Conservation (phyloP, 2,888 invertebrate genomes). For the Coleophora deauratella region DNA sequence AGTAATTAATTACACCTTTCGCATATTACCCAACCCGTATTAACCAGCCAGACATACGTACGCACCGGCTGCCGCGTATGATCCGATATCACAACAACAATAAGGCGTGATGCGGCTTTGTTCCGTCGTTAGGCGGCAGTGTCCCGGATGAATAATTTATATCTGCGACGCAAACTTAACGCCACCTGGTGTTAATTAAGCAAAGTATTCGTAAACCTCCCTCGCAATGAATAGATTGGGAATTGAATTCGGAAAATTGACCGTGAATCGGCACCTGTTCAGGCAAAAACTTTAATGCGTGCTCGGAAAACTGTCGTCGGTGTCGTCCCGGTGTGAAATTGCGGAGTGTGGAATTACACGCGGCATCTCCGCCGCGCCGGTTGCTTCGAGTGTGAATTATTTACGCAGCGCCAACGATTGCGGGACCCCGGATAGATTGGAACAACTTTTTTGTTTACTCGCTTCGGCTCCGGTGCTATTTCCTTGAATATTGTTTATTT, state of each 20-base stretch:
- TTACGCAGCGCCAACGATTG: constrained; percentile 48
- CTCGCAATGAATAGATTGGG: constrained; percentile 51
- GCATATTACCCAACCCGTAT: constrained; percentile 47
- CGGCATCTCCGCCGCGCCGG: constrained; percentile 44
- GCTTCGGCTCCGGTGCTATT: constrained; percentile 18
- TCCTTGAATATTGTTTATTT: constrained; percentile 13
- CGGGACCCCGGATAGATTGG: constrained; percentile 31
- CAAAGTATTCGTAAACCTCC: constrained; percentile 51
- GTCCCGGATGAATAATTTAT: constrained; percentile 48
- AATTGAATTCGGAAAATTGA: constrained; percentile 62
- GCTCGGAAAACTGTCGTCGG: constrained; percentile 33
- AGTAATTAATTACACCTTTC: constrained; percentile 51
- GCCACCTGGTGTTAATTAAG: constrained; percentile 51
- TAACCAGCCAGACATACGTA: constrained; percentile 47
- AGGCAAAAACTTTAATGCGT: constrained; percentile 63
- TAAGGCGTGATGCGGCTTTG: constrained; percentile 19
- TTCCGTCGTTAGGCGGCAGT: constrained; percentile 26
- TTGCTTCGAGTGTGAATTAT: constrained; percentile 53
- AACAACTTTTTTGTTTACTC: constrained; percentile 41
- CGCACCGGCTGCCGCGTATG: constrained; percentile 20
- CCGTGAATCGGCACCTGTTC: constrained; percentile 43
- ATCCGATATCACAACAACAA: constrained; percentile 33
- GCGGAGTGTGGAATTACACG: constrained; percentile 56
- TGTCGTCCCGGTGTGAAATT: constrained; percentile 52
- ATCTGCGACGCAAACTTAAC: constrained; percentile 34